Conservation (phyloP, 1,140 invertebrate species). For the Pogonus chalceus region DNA sequence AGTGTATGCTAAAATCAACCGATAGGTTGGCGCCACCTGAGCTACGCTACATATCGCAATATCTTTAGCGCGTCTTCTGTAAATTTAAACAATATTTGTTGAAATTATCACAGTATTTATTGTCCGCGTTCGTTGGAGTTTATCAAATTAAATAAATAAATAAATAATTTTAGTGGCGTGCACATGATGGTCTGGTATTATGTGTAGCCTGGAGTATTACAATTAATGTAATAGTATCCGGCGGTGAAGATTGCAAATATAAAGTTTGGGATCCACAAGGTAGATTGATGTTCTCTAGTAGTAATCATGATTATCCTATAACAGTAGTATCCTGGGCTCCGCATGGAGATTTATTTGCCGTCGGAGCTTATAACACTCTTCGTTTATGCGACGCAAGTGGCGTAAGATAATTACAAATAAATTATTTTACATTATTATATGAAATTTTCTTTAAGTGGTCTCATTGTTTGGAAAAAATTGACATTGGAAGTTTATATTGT, state of each 20-base stretch:
- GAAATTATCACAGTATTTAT: no score
- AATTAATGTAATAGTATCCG: conserved; percentile 82
- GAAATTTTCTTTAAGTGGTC: conserved; percentile 69
- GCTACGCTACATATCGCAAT: no score
- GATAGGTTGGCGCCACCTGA: no score
- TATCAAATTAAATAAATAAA: conserved; percentile 11
- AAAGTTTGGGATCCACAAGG: conserved; percentile 92
- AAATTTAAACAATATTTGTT: no score
- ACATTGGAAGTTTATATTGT: conserved; percentile 75
- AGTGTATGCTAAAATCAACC: no score
- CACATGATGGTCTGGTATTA: conserved; percentile 87
- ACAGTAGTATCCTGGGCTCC: conserved; percentile 84
- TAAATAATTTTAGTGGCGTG: conserved; percentile 73
- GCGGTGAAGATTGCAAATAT: conserved; percentile 91
- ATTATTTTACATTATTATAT: conserved; percentile 11
- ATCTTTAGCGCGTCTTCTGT: no score
- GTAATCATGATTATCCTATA: conserved; percentile 79
- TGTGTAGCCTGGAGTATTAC: conserved; percentile 81
- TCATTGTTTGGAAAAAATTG: conserved; percentile 78
- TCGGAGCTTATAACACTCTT: conserved; percentile 88
- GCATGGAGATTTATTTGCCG: conserved; percentile 81
- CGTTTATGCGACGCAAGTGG: conserved; percentile 88
- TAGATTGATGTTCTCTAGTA: conserved; percentile 72
- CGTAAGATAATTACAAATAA: conserved; percentile 43
- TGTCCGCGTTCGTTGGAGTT: not conserved